Percentiles rank a stretch among this genome's conserved stretches.
Evolutionary conservation across 2,797 vertebrate genomes (phyloP).

Genomic region (Chaenodraco wilsoni): DNA sequence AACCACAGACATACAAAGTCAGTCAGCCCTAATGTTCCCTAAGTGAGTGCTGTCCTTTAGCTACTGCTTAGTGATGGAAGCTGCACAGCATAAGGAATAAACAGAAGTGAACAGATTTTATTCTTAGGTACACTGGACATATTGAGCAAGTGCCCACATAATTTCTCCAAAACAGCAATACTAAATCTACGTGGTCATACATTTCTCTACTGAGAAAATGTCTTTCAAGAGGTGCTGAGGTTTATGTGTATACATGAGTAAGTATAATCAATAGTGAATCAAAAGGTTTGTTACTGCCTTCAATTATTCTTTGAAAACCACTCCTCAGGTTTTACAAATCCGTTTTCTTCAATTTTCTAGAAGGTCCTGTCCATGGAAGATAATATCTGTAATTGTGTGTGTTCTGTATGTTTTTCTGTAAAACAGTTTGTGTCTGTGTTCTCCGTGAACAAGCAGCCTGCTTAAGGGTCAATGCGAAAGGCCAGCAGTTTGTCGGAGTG

Average conservation of each 20-base stretch:
- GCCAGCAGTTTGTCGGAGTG: conserved; percentile 88
- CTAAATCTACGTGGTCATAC: conserved; percentile 59
- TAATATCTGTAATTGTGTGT: conserved; percentile 25
- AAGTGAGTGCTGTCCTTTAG: conserved; percentile 51
- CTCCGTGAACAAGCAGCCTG: neutral
- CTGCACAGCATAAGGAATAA: conserved; percentile 53
- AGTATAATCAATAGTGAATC: conserved; percentile 37
- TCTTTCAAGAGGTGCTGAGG: conserved; percentile 54
- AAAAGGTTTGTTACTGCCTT: conserved; percentile 25
- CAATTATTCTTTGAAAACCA: conserved; percentile 40
- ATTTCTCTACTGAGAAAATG: conserved; percentile 44
- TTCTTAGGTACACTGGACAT: conserved; percentile 61
- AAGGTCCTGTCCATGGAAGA: conserved; percentile 59
- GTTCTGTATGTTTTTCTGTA: conserved; percentile 20
- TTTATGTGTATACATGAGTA: conserved; percentile 56
- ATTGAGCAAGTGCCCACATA: conserved; percentile 62
- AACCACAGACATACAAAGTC: conserved; percentile 58
- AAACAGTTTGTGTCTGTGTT: conserved; percentile 38
- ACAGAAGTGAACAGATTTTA: conserved; percentile 61
- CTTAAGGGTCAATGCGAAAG: conserved; percentile 84
- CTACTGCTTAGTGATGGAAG: conserved; percentile 49
- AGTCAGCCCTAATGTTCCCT: conserved; percentile 73
- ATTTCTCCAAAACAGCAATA: conserved; percentile 57
- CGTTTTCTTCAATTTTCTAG: conserved; percentile 47
- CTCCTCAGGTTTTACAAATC: conserved; percentile 56